Evolutionary conservation across 1,140 invertebrate genomes (phyloP).

Genomic region (Monomorium pharaonis): DNA sequence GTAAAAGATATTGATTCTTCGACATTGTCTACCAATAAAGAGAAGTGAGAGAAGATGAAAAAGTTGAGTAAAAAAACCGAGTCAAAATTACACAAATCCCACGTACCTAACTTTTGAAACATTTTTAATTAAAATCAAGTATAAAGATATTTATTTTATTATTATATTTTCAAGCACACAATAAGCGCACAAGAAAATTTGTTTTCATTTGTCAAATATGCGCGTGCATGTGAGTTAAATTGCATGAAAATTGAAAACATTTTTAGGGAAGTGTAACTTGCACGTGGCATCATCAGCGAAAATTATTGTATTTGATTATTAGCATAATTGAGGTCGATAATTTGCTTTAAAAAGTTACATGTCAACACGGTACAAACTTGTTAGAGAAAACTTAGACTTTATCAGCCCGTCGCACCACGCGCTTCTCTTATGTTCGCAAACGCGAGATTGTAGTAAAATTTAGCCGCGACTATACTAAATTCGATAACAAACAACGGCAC

Average conservation of each 20-base stretch:
- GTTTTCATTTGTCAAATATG: background rate
- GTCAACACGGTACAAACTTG: background rate
- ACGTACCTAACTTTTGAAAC: too few relatives aligned
- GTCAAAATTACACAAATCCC: background rate
- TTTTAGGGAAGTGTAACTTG: background rate
- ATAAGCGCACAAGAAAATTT: background rate
- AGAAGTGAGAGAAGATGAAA: background rate
- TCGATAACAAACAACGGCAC: conserved; percentile 53
- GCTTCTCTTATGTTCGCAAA: conserved; percentile 8
- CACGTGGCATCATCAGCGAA: background rate
- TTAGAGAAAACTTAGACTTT: conserved; percentile 49
- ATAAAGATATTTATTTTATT: background rate
- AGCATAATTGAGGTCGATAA: conserved; percentile 9
- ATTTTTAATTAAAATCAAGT: background rate
- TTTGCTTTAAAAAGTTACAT: background rate
- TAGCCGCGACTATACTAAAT: conserved; percentile 21
- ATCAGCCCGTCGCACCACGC: conserved; percentile 17
- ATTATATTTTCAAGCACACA: background rate
- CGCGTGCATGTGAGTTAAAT: background rate
- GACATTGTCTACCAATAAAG: background rate
- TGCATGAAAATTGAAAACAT: background rate
- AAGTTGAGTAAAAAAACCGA: background rate
- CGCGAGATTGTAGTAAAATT: conserved; percentile 51
- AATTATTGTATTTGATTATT: background rate
- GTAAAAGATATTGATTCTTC: background rate